These are phyloP conservation scores for Macrocentrus cingulum DNA, from an alignment of 1,140 invertebrate genomes.

Conservation along the genomic window DNA sequence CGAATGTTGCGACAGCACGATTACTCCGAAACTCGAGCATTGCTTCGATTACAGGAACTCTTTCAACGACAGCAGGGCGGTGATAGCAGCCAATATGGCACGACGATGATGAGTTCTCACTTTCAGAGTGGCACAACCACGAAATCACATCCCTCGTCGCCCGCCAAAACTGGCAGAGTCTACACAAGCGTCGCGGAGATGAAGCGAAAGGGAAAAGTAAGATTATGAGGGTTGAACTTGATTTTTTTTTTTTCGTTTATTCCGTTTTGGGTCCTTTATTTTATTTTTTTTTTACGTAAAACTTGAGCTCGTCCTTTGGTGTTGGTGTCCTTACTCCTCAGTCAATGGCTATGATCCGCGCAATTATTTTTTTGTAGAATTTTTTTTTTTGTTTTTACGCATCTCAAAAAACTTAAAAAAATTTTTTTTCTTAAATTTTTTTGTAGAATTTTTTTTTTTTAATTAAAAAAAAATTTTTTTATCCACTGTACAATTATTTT, in stretches of 20 bases:
- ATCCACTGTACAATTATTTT: no score
- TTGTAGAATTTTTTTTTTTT: no score
- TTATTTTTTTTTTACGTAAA: neutral
- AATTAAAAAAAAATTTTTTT: no score
- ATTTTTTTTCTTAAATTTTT: no score
- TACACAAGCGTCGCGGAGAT: slow-evolving; percentile 94
- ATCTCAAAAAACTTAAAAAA: no score
- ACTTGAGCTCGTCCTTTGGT: no score
- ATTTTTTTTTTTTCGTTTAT: slow-evolving; percentile 6
- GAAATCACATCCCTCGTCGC: slow-evolving; percentile 67
- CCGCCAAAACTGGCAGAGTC: slow-evolving; percentile 70
- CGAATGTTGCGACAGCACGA: slow-evolving; percentile 28
- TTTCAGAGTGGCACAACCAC: slow-evolving; percentile 68
- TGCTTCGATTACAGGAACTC: slow-evolving; percentile 65
- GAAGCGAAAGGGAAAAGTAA: slow-evolving; percentile 81
- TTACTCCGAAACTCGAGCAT: slow-evolving; percentile 30
- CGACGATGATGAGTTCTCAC: slow-evolving; percentile 70
- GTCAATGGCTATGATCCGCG: no score
- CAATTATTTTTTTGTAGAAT: slow-evolving; percentile 5
- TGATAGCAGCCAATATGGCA: slow-evolving; percentile 52
- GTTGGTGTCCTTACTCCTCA: no score
- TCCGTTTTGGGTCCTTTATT: neutral
- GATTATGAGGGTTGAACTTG: slow-evolving; percentile 27
- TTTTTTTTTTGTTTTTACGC: slow-evolving; percentile 4
- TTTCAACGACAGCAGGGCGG: slow-evolving; percentile 78